Conservation (phyloP, 2,797 vertebrate species). For the Clarias platycephalus region DNA sequence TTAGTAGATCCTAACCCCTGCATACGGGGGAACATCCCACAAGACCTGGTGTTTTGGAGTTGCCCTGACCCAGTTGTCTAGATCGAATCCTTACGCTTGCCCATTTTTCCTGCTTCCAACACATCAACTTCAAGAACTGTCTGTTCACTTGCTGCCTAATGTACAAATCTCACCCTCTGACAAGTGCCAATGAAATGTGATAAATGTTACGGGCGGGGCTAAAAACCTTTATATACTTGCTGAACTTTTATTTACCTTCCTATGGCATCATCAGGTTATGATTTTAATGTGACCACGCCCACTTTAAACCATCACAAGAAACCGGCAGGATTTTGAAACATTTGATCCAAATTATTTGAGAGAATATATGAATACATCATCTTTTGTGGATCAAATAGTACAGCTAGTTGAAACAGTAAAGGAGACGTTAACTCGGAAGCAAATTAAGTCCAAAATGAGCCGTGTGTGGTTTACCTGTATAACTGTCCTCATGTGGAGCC, state of each 20-base stretch:
- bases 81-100: too few relatives aligned
- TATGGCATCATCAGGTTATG: neutral
- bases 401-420: neutral
- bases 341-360: neutral
- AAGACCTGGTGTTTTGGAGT: too few relatives aligned
- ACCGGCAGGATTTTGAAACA: neutral
- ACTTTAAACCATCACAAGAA: neutral
- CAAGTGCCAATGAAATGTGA: too few relatives aligned
- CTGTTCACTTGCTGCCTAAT: too few relatives aligned
- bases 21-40: too few relatives aligned
- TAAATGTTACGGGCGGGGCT: too few relatives aligned
- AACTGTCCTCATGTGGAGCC: conserved; percentile 2
- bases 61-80: too few relatives aligned
- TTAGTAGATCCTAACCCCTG: too few relatives aligned
- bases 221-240: too few relatives aligned
- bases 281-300: neutral
- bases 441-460: neutral
- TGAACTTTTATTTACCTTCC: neutral
- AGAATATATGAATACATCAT: neutral
- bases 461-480: conserved; percentile 30
- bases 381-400: neutral
- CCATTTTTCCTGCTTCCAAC: too few relatives aligned
- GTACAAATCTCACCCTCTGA: too few relatives aligned
- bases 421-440: neutral
- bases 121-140: too few relatives aligned